Percentiles rank a stretch among this genome's conserved stretches.
Evolutionary conservation across 2,888 invertebrate species (phyloP).

Genomic region (Drosophila incognita): DNA sequence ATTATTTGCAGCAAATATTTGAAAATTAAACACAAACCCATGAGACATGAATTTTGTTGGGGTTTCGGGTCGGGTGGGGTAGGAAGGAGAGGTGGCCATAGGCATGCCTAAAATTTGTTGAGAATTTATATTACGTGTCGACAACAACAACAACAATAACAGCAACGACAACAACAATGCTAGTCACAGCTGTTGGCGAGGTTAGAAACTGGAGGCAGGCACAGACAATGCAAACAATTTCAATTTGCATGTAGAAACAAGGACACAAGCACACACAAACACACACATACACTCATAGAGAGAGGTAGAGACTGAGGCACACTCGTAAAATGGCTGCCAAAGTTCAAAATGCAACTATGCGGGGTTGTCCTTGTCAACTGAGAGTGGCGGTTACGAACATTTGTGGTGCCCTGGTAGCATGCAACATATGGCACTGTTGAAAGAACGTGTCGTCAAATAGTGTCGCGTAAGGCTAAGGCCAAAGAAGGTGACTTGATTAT

Average conservation of each 20-base stretch:
- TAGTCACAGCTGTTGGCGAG: constrained; percentile 57
- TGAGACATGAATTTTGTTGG: constrained; percentile 28
- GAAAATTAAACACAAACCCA: constrained; percentile 66
- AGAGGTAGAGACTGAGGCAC: constrained; percentile 14
- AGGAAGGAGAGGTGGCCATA: constrained; percentile 3
- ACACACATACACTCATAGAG: constrained; percentile 3
- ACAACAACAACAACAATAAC: constrained; percentile 48
- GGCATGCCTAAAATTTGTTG: constrained; percentile 70
- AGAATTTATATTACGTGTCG: constrained; percentile 78
- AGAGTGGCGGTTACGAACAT: constrained; percentile 40
- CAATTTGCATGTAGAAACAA: constrained; percentile 77
- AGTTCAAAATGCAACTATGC: constrained; percentile 70
- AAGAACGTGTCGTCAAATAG: constrained; percentile 46
- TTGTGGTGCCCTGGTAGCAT: constrained; percentile 28
- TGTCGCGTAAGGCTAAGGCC: constrained; percentile 27
- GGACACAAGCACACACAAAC: constrained; percentile 43
- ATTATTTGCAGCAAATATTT: constrained; percentile 78
- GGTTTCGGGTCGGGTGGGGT: neutral
- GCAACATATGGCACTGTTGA: constrained; percentile 28
- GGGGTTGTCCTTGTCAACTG: constrained; percentile 46
- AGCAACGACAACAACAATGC: constrained; percentile 29
- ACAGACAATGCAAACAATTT: constrained; percentile 78
- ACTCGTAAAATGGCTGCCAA: constrained; percentile 63
- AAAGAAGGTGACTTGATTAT: constrained; percentile 42
- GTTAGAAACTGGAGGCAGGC: constrained; percentile 60